phyloP scores from a whole-genome alignment of 1,140 invertebrate genomes.

The Argopecten irradians region DNA sequence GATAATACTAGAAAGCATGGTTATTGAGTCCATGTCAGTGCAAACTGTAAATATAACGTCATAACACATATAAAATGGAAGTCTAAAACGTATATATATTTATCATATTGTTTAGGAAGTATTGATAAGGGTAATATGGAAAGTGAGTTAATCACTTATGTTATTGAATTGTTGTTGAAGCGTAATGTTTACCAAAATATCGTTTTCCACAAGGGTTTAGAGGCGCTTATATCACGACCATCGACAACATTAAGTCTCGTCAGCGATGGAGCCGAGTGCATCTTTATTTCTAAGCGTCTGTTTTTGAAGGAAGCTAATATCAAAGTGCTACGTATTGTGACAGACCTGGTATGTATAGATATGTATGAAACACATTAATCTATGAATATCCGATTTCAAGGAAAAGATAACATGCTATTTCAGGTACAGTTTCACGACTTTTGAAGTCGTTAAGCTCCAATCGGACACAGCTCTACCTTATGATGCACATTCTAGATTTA shows the following conservation, averaged over 20 bases:
- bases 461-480: not conserved
- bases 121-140: no score
- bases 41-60: no score
- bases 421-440: not conserved
- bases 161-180: no score
- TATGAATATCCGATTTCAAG: not conserved
- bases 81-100: no score
- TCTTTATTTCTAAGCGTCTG: constrained; percentile 69
- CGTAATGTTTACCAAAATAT: no score
- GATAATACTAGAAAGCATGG: no score
- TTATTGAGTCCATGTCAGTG: no score
- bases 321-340: constrained; percentile 62
- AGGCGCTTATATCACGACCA: constrained; percentile 58
- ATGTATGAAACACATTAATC: no score
- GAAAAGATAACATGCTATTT: not conserved
- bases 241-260: constrained; percentile 60
- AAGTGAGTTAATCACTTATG: no score
- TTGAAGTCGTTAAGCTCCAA: not conserved
- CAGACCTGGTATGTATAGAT: constrained; percentile 62
- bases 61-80: no score
- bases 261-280: constrained; percentile 70
- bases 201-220: constrained; percentile 57
- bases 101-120: no score
- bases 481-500: not conserved
- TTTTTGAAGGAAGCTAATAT: constrained; percentile 67